Conservation (phyloP, 1,140 invertebrate species). For the Leptinotarsa lineolata region DNA sequence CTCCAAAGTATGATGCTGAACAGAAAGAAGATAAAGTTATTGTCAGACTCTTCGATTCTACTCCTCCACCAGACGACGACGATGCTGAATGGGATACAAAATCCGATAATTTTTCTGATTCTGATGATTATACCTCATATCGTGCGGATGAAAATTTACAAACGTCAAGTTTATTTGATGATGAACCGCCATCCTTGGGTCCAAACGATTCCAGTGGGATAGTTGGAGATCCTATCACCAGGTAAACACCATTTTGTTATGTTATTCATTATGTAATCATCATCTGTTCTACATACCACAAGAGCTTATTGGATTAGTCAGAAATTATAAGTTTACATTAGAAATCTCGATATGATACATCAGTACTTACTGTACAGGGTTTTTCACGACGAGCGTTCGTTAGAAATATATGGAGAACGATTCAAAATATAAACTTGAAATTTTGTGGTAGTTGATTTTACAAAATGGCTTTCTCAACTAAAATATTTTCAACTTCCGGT, state of each 20-base stretch:
- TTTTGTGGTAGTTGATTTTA: too few relatives aligned
- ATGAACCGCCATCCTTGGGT: slow-evolving; percentile 44
- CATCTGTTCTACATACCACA: too few relatives aligned
- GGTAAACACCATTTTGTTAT: slow-evolving; percentile 20
- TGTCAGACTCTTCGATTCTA: slow-evolving; percentile 42
- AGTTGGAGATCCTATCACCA: slow-evolving; percentile 29
- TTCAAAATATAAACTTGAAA: too few relatives aligned
- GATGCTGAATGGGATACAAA: slow-evolving; percentile 39
- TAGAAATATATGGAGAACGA: too few relatives aligned
- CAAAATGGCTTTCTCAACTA: too few relatives aligned
- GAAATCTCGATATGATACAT: too few relatives aligned
- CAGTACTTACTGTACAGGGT: too few relatives aligned
- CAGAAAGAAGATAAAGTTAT: not conserved
- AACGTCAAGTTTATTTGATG: slow-evolving; percentile 42
- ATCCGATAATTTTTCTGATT: slow-evolving; percentile 41
- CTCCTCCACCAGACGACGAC: slow-evolving; percentile 42
- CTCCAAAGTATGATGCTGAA: not conserved
- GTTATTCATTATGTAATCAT: too few relatives aligned
- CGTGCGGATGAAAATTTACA: slow-evolving; percentile 20
- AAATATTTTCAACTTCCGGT: too few relatives aligned
- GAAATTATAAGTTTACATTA: too few relatives aligned
- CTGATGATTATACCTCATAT: slow-evolving; percentile 27
- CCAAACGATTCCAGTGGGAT: slow-evolving; percentile 37
- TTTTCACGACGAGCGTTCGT: too few relatives aligned
- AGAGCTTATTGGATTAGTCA: too few relatives aligned